phyloP scores from a whole-genome alignment of 1,140 invertebrate genomes.

The Trichomalopsis sarcophagae region DNA sequence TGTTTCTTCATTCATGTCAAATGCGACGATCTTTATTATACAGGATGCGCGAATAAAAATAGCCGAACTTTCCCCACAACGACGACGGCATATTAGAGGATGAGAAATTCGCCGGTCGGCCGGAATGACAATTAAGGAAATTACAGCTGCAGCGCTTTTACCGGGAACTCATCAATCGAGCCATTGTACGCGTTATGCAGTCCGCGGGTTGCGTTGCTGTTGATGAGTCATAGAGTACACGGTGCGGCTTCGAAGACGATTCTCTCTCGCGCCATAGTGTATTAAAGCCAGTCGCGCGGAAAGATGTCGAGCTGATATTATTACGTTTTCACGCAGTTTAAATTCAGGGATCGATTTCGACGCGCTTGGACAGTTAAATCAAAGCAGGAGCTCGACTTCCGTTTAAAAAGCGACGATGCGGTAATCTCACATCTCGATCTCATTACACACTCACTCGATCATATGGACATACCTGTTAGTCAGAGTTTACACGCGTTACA shows the following conservation, averaged over 20 bases:
- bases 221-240: neutral
- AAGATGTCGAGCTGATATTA: no score
- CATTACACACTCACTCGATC: neutral
- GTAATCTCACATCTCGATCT: neutral
- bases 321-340: neutral
- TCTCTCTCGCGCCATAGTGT: no score
- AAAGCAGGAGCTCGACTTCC: neutral
- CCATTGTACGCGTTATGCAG: slow-evolving; percentile 29
- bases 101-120: neutral
- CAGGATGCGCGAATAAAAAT: neutral
- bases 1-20: no score
- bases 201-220: slow-evolving; percentile 10
- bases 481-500: neutral
- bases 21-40: no score
- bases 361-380: neutral
- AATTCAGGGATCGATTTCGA: neutral
- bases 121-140: slow-evolving; percentile 31
- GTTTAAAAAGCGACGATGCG: neutral
- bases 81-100: neutral
- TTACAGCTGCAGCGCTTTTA: slow-evolving; percentile 1
- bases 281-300: no score
- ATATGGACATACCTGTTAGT: neutral
- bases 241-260: no score
- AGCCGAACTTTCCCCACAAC: neutral
- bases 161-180: slow-evolving; percentile 42